Percentiles rank a stretch among this genome's conserved stretches.
These are phyloP conservation scores for Litoditis marina DNA, from an alignment of 2,888 invertebrate species.

Conservation along the genomic window DNA sequence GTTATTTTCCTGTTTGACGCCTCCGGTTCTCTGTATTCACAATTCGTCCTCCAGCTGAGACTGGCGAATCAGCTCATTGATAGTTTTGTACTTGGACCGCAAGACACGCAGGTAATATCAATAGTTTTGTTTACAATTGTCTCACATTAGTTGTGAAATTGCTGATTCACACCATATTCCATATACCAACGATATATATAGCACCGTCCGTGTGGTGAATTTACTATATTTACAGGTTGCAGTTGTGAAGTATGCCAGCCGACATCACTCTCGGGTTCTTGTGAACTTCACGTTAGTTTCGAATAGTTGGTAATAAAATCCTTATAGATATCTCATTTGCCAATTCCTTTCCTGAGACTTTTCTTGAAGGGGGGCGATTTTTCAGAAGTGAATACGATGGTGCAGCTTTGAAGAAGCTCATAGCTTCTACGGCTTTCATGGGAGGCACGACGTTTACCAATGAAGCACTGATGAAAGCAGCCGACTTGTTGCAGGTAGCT, in stretches of 20 bases:
- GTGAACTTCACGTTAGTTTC: slow-evolving; percentile 19
- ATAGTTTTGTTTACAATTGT: too few species aligned
- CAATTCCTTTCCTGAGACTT: not conserved
- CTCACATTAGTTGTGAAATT: too few species aligned
- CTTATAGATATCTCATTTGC: not conserved
- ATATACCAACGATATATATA: too few species aligned
- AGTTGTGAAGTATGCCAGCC: slow-evolving; percentile 31
- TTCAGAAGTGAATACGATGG: slow-evolving; percentile 6
- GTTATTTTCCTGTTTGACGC: slow-evolving; percentile 35
- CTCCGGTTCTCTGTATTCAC: slow-evolving; percentile 29
- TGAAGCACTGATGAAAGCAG: slow-evolving; percentile 25
- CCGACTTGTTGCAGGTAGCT: slow-evolving; percentile 16
- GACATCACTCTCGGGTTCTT: slow-evolving; percentile 19
- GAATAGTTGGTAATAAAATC: too few species aligned
- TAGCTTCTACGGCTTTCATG: slow-evolving; percentile 21
- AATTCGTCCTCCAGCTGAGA: slow-evolving; percentile 25
- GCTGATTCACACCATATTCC: too few species aligned
- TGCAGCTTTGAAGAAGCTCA: slow-evolving; percentile 7
- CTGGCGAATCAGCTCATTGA: slow-evolving; percentile 24
- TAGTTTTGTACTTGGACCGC: slow-evolving; percentile 21
- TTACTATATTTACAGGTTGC: slow-evolving; percentile 25
- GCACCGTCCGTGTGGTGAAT: too few species aligned
- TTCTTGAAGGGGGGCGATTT: too few species aligned
- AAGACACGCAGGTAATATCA: slow-evolving; percentile 17
- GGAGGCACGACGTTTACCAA: slow-evolving; percentile 37